A percentile compares a stretch with the other conserved stretches of the same genome.
Conservation (phyloP, 2,113 vertebrate genomes). For the Heliornis fulica region DNA sequence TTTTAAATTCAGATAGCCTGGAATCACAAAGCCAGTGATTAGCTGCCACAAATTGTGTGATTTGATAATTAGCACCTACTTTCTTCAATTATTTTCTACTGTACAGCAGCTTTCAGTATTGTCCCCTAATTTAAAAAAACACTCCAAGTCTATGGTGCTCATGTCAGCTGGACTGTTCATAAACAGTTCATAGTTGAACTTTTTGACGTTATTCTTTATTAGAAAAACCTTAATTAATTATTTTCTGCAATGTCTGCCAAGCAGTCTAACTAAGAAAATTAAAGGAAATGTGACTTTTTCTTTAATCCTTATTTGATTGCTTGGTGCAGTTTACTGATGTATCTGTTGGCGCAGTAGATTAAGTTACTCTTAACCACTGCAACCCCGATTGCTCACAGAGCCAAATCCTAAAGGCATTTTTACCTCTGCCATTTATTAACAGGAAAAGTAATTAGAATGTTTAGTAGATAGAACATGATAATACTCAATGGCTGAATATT, state of each 20-base stretch:
- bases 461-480: conserved; percentile 35
- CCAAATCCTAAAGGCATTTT: conserved; percentile 5
- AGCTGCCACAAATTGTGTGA: background rate
- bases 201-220: background rate
- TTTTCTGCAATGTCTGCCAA: conserved; percentile 24
- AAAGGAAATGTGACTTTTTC: conserved; percentile 41
- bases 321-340: conserved; percentile 42
- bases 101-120: background rate
- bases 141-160: background rate
- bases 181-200: background rate
- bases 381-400: background rate
- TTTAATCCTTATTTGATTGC: conserved; percentile 64
- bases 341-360: conserved; percentile 18
- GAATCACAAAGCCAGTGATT: background rate
- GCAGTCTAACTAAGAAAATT: conserved; percentile 37
- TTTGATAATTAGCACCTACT: background rate
- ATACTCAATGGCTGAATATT: conserved; percentile 10
- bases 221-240: conserved; percentile 24
- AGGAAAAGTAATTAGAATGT: conserved; percentile 42
- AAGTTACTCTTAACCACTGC: conserved; percentile 45
- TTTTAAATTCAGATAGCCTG: background rate
- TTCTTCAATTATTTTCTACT: background rate
- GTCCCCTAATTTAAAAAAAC: background rate
- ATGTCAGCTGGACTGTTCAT: background rate
- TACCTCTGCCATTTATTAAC: conserved; percentile 34